phyloP scores from a whole-genome alignment of 2,888 invertebrate species.

The Camponotus fellah region DNA sequence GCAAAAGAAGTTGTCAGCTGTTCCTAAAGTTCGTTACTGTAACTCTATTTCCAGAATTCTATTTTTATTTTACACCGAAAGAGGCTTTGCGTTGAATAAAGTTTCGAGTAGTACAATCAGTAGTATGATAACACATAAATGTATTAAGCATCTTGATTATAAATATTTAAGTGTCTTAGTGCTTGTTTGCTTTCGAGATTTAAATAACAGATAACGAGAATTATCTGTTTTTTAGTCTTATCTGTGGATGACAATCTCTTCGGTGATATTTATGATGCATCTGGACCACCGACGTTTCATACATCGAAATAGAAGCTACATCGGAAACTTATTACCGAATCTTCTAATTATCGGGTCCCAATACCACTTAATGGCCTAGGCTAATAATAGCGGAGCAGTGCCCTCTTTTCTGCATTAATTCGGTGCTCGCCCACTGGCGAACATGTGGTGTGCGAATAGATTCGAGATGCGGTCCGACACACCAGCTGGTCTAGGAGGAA shows the following conservation, averaged over 20 bases:
- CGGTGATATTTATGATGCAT: conserved; percentile 10
- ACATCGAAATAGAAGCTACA: conserved; percentile 41
- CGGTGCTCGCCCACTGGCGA: conserved; percentile 76
- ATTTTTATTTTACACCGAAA: conserved; percentile 18
- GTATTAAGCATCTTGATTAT: not conserved
- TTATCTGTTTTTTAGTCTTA: not conserved
- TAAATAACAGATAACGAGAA: conserved; percentile 13
- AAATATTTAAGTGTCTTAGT: not conserved
- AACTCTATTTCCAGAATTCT: conserved; percentile 41
- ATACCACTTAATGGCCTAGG: conserved; percentile 76
- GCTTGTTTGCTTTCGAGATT: not conserved
- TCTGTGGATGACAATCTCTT: not conserved
- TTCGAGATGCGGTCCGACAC: conserved; percentile 72
- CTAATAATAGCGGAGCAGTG: conserved; percentile 78
- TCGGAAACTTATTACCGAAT: conserved; percentile 64
- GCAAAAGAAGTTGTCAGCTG: conserved; percentile 59
- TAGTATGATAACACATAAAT: not conserved
- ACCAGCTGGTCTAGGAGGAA: conserved; percentile 84
- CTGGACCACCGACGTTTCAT: conserved; percentile 12
- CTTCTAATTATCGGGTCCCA: conserved; percentile 79
- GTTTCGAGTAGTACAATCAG: conserved; percentile 41
- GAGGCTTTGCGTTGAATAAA: conserved; percentile 32
- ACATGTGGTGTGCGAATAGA: conserved; percentile 86
- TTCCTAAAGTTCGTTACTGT: conserved; percentile 48
- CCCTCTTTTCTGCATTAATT: conserved; percentile 82